Conservation (phyloP, 2,113 vertebrate genomes). For the Psittacula cyanocephala region DNA sequence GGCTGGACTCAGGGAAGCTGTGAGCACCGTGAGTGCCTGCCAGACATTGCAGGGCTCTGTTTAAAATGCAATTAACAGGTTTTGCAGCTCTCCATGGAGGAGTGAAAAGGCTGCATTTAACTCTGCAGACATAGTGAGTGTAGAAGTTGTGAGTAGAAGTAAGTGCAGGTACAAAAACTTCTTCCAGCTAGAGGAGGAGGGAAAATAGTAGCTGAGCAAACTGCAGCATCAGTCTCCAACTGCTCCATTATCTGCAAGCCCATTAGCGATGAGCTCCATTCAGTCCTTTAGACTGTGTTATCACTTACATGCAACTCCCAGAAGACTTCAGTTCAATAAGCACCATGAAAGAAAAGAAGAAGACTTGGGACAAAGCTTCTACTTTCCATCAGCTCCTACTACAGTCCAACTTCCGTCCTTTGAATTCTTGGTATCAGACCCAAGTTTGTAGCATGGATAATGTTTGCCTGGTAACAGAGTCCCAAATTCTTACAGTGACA, state of each 20-base stretch:
- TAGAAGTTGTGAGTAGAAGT: background rate
- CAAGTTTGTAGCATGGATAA: background rate
- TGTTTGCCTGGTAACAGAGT: background rate
- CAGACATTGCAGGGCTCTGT: background rate
- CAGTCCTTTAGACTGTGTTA: background rate
- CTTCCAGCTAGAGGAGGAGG: background rate
- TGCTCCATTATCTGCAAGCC: background rate
- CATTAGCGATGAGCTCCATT: background rate
- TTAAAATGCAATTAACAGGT: background rate
- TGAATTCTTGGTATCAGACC: background rate
- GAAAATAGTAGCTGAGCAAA: background rate
- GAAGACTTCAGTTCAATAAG: background rate
- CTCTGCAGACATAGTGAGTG: background rate
- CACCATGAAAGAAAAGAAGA: background rate
- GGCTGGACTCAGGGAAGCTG: background rate
- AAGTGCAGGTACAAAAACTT: background rate
- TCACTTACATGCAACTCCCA: background rate
- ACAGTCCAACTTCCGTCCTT: background rate
- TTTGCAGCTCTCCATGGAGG: background rate
- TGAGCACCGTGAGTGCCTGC: background rate
- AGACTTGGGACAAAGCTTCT: background rate
- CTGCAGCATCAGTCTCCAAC: background rate
- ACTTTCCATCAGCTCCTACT: background rate
- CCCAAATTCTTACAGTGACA: background rate
- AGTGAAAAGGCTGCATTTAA: background rate